Percentiles rank a stretch among this genome's conserved stretches.
These are phyloP conservation scores for Desoria tigrina DNA, from an alignment of 2,888 invertebrate species.

Conservation along the genomic window DNA sequence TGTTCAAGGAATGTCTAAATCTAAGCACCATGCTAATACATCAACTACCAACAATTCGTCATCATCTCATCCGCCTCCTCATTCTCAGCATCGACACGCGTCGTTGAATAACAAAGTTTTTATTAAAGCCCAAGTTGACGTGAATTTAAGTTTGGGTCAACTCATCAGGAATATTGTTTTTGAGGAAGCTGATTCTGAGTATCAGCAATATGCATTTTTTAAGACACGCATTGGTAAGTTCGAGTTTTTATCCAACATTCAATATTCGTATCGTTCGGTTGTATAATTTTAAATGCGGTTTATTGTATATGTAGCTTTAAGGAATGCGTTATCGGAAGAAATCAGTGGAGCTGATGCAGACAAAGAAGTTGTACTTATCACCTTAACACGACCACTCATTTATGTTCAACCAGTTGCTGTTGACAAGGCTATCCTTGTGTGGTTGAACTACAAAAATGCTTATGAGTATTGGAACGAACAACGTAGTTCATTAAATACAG, in stretches of 20 bases:
- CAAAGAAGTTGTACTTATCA: conserved; percentile 85
- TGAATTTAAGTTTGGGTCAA: conserved; percentile 93
- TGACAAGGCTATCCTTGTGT: conserved; percentile 96
- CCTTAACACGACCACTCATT: conserved; percentile 86
- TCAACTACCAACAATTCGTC: conserved; percentile 34
- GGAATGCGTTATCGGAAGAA: conserved; percentile 87
- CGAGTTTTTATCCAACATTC: no score
- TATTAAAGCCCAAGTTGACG: conserved; percentile 83
- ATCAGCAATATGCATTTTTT: conserved; percentile 97
- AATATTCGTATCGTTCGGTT: no score
- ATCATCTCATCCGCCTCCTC: conserved; percentile 14
- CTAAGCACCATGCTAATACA: conserved; percentile 26
- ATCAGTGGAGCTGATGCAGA: conserved; percentile 69
- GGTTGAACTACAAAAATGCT: conserved; percentile 99
- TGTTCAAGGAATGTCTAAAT: conserved; percentile 76
- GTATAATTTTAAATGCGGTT: neutral
- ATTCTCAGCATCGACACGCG: conserved; percentile 56
- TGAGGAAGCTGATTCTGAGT: conserved; percentile 96
- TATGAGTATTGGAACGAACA: conserved; percentile 99
- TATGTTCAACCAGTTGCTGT: conserved; percentile 97
- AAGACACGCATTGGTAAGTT: conserved; percentile 80
- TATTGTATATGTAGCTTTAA: conserved; percentile 60
- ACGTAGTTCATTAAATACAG: conserved; percentile 83
- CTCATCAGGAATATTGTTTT: conserved; percentile 89
- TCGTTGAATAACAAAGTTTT: conserved; percentile 63